A percentile compares a stretch with the other conserved stretches of the same genome.
phyloP scores from a whole-genome alignment of 2,797 vertebrate species.

The Phylloscopus collybita region DNA sequence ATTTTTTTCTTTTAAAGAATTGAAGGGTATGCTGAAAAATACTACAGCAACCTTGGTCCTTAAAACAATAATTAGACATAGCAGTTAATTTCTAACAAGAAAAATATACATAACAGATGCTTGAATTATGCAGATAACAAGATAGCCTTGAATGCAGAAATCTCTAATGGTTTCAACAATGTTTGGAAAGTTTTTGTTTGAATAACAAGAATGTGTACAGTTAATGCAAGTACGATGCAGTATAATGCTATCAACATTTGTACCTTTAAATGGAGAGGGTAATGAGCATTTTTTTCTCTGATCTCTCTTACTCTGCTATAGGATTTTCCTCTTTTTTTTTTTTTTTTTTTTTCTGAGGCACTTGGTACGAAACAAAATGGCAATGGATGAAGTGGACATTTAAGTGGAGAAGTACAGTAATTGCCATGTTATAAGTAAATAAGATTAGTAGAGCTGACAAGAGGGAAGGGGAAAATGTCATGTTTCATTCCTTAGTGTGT shows the following conservation, averaged over 20 bases:
- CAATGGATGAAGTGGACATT: background rate
- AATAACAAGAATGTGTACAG: background rate
- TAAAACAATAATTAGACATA: background rate
- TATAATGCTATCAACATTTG: background rate
- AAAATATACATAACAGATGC: background rate
- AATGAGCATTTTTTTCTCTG: background rate
- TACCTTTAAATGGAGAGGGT: background rate
- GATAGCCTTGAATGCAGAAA: background rate
- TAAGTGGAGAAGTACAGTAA: background rate
- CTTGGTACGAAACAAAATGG: background rate
- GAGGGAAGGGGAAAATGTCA: background rate
- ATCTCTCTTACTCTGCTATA: background rate
- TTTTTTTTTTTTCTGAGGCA: background rate
- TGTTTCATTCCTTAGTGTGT: background rate
- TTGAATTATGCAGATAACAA: background rate
- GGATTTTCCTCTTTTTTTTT: background rate
- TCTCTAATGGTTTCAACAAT: background rate
- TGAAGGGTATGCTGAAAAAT: background rate
- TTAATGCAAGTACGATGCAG: background rate
- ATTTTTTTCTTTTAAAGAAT: background rate
- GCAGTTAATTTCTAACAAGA: background rate
- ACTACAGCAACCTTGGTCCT: background rate
- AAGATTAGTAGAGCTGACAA: background rate
- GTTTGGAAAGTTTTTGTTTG: background rate
- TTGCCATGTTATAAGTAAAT: background rate